Conservation (phyloP, 2,113 vertebrate genomes). For the Strigops habroptila region DNA sequence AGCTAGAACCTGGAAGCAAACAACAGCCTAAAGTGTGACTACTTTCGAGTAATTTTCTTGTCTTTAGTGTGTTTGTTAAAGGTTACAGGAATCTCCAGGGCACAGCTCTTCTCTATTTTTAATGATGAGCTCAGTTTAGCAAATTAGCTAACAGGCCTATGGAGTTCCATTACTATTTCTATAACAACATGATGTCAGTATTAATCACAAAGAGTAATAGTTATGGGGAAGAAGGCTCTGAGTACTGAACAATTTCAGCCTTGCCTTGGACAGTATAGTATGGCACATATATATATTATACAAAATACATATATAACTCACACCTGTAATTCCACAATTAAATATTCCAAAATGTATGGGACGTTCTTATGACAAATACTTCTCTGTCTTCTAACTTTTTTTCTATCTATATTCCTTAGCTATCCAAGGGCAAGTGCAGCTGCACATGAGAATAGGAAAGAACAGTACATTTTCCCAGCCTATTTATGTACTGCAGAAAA, state of each 20-base stretch:
- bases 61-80: conserved; percentile 40
- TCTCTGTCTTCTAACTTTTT: background rate
- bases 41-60: background rate
- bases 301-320: background rate
- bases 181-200: background rate
- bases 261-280: background rate
- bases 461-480: background rate
- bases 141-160: background rate
- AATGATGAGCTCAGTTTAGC: background rate
- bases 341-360: background rate
- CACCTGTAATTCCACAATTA: background rate
- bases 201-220: background rate
- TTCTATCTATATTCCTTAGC: background rate
- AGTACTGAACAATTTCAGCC: background rate
- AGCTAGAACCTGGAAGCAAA: background rate
- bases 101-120: background rate
- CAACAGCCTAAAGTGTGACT: background rate
- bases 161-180: background rate
- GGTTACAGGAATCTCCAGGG: conserved; percentile 5
- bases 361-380: background rate
- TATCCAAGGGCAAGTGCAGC: background rate
- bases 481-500: background rate
- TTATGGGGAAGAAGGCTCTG: background rate
- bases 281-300: too few relatives aligned
- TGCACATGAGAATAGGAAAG: background rate